Evolutionary conservation across 2,113 vertebrate genomes (phyloP).

Genomic region (Australoheros scitulus): DNA sequence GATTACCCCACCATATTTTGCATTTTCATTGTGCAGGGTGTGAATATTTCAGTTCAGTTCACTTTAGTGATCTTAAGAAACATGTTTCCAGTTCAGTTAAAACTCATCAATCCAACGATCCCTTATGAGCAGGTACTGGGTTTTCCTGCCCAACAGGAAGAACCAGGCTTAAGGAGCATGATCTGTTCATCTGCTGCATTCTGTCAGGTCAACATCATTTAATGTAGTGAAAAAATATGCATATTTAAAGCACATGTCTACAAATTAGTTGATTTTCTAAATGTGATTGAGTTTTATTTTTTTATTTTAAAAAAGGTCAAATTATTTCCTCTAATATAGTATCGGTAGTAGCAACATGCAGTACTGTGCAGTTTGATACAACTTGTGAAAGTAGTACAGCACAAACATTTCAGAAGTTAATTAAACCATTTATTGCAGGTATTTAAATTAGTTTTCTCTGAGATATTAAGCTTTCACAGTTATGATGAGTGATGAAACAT

Average conservation of each 20-base stretch:
- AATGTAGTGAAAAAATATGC: background rate
- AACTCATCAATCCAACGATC: background rate
- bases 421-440: conserved; percentile 4
- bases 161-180: background rate
- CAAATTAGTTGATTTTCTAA: background rate
- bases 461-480: conserved; percentile 1
- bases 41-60: too few relatives aligned
- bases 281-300: background rate
- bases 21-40: background rate
- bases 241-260: background rate
- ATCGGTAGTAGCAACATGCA: background rate
- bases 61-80: background rate
- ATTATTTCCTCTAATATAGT: background rate
- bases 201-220: background rate
- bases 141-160: background rate
- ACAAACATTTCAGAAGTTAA: background rate
- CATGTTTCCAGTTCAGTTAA: background rate
- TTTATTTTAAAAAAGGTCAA: background rate
- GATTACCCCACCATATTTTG: background rate
- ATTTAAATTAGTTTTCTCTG: background rate
- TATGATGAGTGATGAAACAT: background rate
- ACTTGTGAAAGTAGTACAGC: background rate
- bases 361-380: background rate
- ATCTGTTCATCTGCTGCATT: background rate
- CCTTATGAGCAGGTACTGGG: too few relatives aligned